Evolutionary conservation across 2,888 invertebrate genomes (phyloP), one percentile per base, ranked within the genome.

Genomic region (Thecophora atra): DNA sequence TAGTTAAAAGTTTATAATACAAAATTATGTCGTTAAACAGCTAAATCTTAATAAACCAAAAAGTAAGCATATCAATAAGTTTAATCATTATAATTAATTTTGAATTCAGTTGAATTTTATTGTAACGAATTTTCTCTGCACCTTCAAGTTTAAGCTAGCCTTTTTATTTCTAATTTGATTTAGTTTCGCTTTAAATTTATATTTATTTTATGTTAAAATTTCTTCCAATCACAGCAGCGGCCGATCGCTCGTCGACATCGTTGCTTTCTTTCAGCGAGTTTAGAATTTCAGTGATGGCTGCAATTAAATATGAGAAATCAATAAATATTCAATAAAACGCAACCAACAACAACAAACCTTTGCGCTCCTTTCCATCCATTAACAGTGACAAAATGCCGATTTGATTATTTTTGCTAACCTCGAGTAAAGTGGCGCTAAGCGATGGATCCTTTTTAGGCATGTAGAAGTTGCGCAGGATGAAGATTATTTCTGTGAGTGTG

Each of bases 361-460:
- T 78, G 60, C 81, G 81, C 69, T 86, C 86, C 1, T 82, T 78
- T 3, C 74, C 51, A 0, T 85, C 84, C 79, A 86, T 80, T 2
- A 86, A 79, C 76, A 86, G 75, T 15, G 83, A 80, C 47, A 86
- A 74, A 70, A 86, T 86, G 15, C 74, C 65, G 28, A 85, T 77
- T 67, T 85, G 80, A 44, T 81, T 79, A 73, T 86, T 82, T 75
- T 84, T 85, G 66, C 81, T 80, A n/a, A 86, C 75, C 75, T 84
- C 83, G n/a, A 80, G 68, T 1, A 86, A 74, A 1, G 82, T 79
- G 8, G 75, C 77, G 5, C 80, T 79, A 3, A 80, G 77, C 3
- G 76, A 75, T 30, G 78, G 72, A 63, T 86, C 81, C 44, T 81
- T 80, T 63, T 83, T 78, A 5, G 79, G 76, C 28, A 85, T 69